Conservation (phyloP, 2,113 vertebrate genomes). For the Indicator maculatus region DNA sequence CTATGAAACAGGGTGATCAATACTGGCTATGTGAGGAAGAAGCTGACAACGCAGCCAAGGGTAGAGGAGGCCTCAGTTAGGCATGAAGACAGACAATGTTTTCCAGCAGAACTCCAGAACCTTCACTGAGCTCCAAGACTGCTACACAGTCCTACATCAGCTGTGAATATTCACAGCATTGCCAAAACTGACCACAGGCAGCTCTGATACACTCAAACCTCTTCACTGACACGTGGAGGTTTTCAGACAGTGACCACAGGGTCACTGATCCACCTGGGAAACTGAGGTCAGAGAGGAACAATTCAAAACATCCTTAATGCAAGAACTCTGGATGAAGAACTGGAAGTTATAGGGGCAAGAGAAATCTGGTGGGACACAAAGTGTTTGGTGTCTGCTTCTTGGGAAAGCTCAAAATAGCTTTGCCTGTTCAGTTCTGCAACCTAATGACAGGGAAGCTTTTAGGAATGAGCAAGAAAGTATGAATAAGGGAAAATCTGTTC, state of each 20-base stretch:
- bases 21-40: neutral
- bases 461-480: neutral
- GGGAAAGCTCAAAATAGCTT: neutral
- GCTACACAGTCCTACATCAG: neutral
- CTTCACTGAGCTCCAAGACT: rapidly evolving
- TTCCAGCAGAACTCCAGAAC: neutral
- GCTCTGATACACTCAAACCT: neutral
- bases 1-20: neutral
- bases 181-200: neutral
- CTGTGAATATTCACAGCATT: neutral
- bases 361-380: neutral
- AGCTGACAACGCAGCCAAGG: neutral
- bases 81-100: rapidly evolving
- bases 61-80: neutral
- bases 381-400: neutral
- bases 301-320: neutral
- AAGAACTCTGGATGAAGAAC: neutral
- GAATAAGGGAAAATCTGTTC: neutral
- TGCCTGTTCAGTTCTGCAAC: neutral
- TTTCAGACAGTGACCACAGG: rapidly evolving
- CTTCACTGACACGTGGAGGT: rapidly evolving
- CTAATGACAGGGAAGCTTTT: neutral
- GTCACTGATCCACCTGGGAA: neutral
- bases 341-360: neutral
- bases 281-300: neutral